These are phyloP conservation scores for Halcyon senegalensis DNA, from an alignment of 2,113 vertebrate genomes.

Conservation along the genomic window DNA sequence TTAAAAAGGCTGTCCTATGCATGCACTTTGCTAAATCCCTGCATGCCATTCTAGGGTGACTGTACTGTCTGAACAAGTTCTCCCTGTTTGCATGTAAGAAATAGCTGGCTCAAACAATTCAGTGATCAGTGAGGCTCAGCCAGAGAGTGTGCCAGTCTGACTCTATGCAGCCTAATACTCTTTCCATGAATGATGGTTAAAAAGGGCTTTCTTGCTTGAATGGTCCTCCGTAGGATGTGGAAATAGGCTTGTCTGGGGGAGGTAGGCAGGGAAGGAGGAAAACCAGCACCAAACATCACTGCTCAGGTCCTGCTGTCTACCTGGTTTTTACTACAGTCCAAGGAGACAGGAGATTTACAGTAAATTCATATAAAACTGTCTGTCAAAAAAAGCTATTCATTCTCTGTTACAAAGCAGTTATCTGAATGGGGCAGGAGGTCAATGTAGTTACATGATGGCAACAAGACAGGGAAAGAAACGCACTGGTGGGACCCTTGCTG, in stretches of 20 bases:
- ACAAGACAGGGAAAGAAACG: neutral
- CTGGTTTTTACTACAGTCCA: neutral
- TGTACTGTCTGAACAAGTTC: slow-evolving; percentile 69
- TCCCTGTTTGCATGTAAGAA: slow-evolving; percentile 72
- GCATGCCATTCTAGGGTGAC: slow-evolving; percentile 52
- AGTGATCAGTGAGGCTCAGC: slow-evolving; percentile 59
- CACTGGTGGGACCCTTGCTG: neutral
- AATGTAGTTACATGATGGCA: neutral
- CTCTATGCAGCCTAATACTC: slow-evolving; percentile 49
- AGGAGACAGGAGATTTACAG: neutral
- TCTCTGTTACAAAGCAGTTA: neutral
- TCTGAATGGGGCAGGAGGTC: neutral
- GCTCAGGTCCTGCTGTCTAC: neutral
- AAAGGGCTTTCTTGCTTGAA: slow-evolving; percentile 68
- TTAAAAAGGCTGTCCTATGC: slow-evolving; percentile 68
- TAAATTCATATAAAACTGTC: slow-evolving; percentile 7
- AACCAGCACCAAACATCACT: neutral
- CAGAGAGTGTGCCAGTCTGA: slow-evolving; percentile 50
- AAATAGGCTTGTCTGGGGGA: neutral
- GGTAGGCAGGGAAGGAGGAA: neutral
- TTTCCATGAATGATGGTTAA: slow-evolving; percentile 60
- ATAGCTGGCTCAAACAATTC: slow-evolving; percentile 69
- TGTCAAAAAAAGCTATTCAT: slow-evolving; percentile 27
- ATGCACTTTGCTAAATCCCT: slow-evolving; percentile 67
- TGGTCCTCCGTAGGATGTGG: slow-evolving; percentile 9